A percentile compares a stretch with the other conserved stretches of the same genome.
Conservation (phyloP, 2,888 invertebrate genomes). For the Schrankia costaestrigalis region DNA sequence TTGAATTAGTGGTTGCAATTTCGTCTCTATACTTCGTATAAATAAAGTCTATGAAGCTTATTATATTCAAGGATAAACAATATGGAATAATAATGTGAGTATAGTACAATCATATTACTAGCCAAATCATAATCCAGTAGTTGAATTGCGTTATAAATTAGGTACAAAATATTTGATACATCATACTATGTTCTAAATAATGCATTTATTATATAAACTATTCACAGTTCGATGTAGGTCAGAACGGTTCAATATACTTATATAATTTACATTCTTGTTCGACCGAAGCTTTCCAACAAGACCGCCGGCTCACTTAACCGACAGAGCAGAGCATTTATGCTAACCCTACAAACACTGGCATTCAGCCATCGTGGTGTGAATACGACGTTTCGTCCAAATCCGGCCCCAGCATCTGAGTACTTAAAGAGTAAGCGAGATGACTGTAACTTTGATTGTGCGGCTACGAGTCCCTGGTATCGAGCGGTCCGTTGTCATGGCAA, state of each 20-base stretch:
- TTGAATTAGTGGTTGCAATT: too few relatives aligned
- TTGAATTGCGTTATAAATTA: conserved; percentile 27
- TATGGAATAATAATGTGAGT: conserved; percentile 22
- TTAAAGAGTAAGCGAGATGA: conserved; percentile 72
- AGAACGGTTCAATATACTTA: conserved; percentile 38
- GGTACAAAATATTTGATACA: conserved; percentile 21
- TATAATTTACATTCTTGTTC: conserved; percentile 55
- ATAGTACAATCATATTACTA: conserved; percentile 15
- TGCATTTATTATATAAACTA: conserved; percentile 28
- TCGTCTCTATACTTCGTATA: too few relatives aligned
- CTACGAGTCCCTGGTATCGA: conserved; percentile 67
- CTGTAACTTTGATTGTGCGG: conserved; percentile 62
- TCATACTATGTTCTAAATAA: conserved; percentile 14
- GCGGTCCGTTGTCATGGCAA: conserved; percentile 77
- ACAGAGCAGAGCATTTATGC: conserved; percentile 50
- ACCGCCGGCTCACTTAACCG: conserved; percentile 43
- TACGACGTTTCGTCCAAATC: conserved; percentile 58
- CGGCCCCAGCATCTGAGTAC: conserved; percentile 61
- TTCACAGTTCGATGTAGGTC: conserved; percentile 39
- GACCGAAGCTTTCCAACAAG: conserved; percentile 67
- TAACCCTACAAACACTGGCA: conserved; percentile 71
- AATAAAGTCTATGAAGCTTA: too few relatives aligned
- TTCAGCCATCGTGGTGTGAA: conserved; percentile 66
- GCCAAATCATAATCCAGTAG: conserved; percentile 12
- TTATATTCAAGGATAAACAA: too few relatives aligned